phyloP scores from a whole-genome alignment of 2,888 invertebrate genomes.

The Melinopterus prodromus region DNA sequence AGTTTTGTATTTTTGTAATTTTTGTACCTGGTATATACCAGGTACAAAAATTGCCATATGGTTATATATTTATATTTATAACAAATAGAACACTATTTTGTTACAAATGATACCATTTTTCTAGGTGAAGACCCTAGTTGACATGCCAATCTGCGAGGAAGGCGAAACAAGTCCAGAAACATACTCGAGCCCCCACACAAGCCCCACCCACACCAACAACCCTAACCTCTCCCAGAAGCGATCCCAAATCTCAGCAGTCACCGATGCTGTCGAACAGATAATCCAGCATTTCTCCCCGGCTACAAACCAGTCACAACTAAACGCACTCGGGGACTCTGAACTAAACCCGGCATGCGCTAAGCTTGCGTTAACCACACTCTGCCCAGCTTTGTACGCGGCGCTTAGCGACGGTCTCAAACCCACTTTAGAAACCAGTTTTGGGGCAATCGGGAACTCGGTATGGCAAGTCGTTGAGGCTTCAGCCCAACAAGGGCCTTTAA shows the following conservation, averaged over 20 bases:
- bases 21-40: too few relatives aligned
- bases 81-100: constrained; percentile 60
- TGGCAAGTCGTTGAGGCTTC: constrained; percentile 92
- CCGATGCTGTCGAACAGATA: constrained; percentile 78
- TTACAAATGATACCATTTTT: background rate
- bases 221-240: constrained; percentile 68
- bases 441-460: constrained; percentile 84
- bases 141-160: constrained; percentile 73
- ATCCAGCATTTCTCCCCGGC: constrained; percentile 75
- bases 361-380: constrained; percentile 77
- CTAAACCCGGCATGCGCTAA: constrained; percentile 74
- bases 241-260: constrained; percentile 76
- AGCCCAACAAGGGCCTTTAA: constrained; percentile 85
- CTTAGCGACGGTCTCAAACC: constrained; percentile 87
- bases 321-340: constrained; percentile 67
- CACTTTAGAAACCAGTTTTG: constrained; percentile 83
- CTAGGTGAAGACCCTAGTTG: constrained; percentile 64
- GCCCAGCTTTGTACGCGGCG: constrained; percentile 85
- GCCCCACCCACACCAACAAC: constrained; percentile 46
- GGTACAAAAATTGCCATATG: too few relatives aligned
- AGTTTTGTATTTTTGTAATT: too few relatives aligned
- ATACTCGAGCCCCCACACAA: constrained; percentile 64
- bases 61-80: constrained; percentile 51
- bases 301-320: constrained; percentile 70
- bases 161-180: constrained; percentile 69